Conservation (phyloP, 1,140 invertebrate species). For the Drosophila watanabei region DNA sequence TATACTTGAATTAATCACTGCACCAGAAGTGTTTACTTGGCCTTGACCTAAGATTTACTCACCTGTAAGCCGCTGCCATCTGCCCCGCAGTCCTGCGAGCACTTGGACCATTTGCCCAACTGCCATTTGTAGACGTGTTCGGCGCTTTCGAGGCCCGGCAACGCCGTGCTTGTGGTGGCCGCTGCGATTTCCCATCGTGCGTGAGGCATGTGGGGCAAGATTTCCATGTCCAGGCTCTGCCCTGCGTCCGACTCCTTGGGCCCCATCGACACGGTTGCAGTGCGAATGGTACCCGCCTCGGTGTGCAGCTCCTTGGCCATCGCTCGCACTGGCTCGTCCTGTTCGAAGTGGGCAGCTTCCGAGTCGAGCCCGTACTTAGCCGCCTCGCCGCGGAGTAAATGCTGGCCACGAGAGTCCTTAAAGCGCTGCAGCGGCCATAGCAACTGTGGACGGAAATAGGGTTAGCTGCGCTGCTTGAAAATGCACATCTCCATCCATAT, state of each 20-base stretch:
- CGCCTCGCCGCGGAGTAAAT: constrained; percentile 85
- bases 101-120: constrained; percentile 93
- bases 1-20: background rate
- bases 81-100: constrained; percentile 94
- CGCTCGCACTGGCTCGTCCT: constrained; percentile 69
- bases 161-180: constrained; percentile 16
- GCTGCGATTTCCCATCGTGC: constrained; percentile 66
- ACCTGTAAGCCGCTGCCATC: constrained; percentile 87
- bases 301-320: constrained; percentile 63
- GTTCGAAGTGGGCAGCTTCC: constrained; percentile 65
- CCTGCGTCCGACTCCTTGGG: background rate
- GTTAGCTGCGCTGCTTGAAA: constrained; percentile 33
- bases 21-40: no score
- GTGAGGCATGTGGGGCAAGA: constrained; percentile 67
- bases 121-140: constrained; percentile 92
- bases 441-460: constrained; percentile 85
- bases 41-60: constrained; percentile 23
- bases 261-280: background rate
- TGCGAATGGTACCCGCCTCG: constrained; percentile 31
- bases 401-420: constrained; percentile 88
- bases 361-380: constrained; percentile 74
- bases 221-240: constrained; percentile 22
- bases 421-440: constrained; percentile 91
- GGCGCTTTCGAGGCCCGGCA: constrained; percentile 65
- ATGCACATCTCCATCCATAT: constrained; percentile 7